phyloP scores from a whole-genome alignment of 2,888 invertebrate genomes.

The Galeruca laticollis region DNA sequence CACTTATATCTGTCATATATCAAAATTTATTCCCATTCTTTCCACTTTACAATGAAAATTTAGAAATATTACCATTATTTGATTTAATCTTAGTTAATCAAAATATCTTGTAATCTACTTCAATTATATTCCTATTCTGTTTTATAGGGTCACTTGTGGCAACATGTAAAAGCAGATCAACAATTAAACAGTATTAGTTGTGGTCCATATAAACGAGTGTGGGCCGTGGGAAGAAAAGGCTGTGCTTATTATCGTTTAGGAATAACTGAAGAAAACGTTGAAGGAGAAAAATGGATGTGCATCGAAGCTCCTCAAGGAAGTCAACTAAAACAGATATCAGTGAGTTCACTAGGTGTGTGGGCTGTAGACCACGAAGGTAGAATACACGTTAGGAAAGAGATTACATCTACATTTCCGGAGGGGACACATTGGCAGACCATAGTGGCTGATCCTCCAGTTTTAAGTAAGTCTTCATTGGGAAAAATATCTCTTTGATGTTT shows the following conservation, averaged over 20 bases:
- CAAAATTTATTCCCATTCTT: too few relatives aligned
- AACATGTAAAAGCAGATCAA: slow-evolving; percentile 86
- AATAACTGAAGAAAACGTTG: slow-evolving; percentile 76
- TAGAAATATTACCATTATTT: too few relatives aligned
- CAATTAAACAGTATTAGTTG: slow-evolving; percentile 81
- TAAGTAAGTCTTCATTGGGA: slow-evolving; percentile 65
- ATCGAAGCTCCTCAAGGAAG: slow-evolving; percentile 78
- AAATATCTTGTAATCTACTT: too few relatives aligned
- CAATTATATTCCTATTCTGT: too few relatives aligned
- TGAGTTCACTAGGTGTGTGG: slow-evolving; percentile 82
- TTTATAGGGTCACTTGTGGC: slow-evolving; percentile 79
- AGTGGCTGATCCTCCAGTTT: slow-evolving; percentile 71
- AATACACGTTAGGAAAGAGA: slow-evolving; percentile 82
- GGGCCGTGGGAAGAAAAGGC: slow-evolving; percentile 90
- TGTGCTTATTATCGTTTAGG: slow-evolving; percentile 86
- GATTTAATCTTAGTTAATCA: too few relatives aligned
- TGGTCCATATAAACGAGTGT: slow-evolving; percentile 77
- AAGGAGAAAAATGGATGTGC: slow-evolving; percentile 80
- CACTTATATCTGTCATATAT: too few relatives aligned
- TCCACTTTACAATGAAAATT: too few relatives aligned
- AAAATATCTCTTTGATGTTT: too few relatives aligned
- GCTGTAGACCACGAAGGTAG: slow-evolving; percentile 80
- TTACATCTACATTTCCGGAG: slow-evolving; percentile 81
- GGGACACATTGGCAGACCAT: slow-evolving; percentile 88
- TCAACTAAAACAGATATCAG: slow-evolving; percentile 80